A percentile compares a stretch with the other conserved stretches of the same genome.
These are phyloP conservation scores for Gambusia holbrooki DNA, from an alignment of 2,113 vertebrate genomes.

Conservation along the genomic window DNA sequence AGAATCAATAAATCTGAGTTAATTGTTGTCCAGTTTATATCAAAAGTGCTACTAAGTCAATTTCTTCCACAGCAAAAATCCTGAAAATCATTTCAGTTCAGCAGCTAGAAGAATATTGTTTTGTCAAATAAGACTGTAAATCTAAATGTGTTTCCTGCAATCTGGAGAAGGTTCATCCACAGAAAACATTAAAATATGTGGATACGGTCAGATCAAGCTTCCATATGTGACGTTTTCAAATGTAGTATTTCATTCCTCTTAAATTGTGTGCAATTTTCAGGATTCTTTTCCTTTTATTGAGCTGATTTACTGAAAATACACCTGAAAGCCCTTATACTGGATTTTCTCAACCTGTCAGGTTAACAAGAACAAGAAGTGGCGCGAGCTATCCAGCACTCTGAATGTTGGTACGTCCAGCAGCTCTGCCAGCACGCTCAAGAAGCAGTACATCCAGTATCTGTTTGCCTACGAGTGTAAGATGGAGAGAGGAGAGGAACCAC, in stretches of 20 bases:
- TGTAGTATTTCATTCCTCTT: background rate
- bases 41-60: background rate
- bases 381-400: slow-evolving; percentile 88
- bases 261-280: background rate
- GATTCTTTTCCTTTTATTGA: background rate
- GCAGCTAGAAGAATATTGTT: background rate
- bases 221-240: background rate
- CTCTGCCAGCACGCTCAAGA: slow-evolving; percentile 93
- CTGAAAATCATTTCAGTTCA: background rate
- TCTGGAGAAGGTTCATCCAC: no score
- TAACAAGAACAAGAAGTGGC: slow-evolving; percentile 99
- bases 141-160: background rate
- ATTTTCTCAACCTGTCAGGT: slow-evolving; percentile 75
- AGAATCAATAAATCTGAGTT: background rate
- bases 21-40: background rate
- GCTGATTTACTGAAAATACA: background rate
- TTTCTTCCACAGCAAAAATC: background rate
- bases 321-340: background rate
- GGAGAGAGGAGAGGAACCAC: slow-evolving; percentile 94
- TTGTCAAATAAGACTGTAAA: background rate
- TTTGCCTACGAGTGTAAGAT: slow-evolving; percentile 97
- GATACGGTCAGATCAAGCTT: background rate
- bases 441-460: slow-evolving; percentile 97
- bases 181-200: background rate
- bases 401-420: slow-evolving; percentile 94